phyloP scores from a whole-genome alignment of 1,140 invertebrate species.

The Brachionus koreanus region DNA sequence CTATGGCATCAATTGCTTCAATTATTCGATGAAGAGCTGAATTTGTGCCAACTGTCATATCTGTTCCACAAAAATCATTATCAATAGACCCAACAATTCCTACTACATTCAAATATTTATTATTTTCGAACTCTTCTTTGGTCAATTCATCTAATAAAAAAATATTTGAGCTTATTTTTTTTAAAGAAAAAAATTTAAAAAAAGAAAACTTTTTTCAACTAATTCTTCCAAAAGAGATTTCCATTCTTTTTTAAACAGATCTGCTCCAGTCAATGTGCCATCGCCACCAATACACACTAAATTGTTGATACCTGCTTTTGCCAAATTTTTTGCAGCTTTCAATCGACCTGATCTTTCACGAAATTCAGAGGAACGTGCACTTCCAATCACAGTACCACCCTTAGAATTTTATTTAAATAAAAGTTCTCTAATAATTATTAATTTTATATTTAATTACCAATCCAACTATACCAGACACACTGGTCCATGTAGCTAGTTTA shows the following conservation, averaged over 20 bases:
- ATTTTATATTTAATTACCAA: not conserved
- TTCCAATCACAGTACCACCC: conserved; percentile 97
- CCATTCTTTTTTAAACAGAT: conserved; percentile 85
- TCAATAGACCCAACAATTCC: conserved; percentile 99
- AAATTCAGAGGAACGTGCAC: conserved; percentile 89
- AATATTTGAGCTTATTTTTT: not conserved
- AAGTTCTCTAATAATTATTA: not conserved
- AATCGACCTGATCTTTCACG: conserved; percentile 76
- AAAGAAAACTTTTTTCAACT: conserved; percentile 59
- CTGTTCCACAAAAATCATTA: conserved; percentile 98
- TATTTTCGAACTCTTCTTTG: conserved; percentile 70
- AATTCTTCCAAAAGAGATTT: conserved; percentile 75
- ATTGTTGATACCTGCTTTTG: conserved; percentile 83
- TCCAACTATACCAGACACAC: conserved; percentile 97
- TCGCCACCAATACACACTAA: conserved; percentile 97
- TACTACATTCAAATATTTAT: conserved; percentile 80
- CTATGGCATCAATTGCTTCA: conserved; percentile 95
- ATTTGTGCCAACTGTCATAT: conserved; percentile 99
- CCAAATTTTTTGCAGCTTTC: conserved; percentile 85
- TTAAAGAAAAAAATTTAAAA: not conserved
- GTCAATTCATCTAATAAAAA: conserved; percentile 64
- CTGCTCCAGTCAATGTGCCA: conserved; percentile 94
- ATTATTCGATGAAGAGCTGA: conserved; percentile 95
- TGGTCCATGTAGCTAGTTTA: conserved; percentile 88
- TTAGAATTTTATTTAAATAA: conserved; percentile 49